Evolutionary conservation across 2,113 vertebrate species (phyloP), one percentile per base, ranked within the genome.

Genomic region (Polyodon spathula): DNA sequence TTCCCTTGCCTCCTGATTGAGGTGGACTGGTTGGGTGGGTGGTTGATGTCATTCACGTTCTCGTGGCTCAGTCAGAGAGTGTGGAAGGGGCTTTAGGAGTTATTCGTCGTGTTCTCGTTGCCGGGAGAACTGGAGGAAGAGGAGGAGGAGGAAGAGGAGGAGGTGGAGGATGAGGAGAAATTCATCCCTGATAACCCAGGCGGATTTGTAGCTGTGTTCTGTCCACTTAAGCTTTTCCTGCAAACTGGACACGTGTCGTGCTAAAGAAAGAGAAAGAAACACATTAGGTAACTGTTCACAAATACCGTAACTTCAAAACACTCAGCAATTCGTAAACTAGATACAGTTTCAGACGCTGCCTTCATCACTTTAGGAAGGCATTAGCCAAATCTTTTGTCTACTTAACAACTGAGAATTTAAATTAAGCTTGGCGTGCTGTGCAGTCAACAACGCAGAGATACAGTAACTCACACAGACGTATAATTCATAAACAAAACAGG

Each of bases 201-300:
- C 42, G 93, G 93, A 70, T 99, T 92, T 46, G 92, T 97, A 78
- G 96, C 94, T 10, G 96, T 98, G 83, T 99, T 98, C 83, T 97
- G 93, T 71, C 96, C 96, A 0, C 90, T 98, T 67, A 99, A 84
- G 72, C 94, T 99, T 80, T 97, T 97, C 73, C 96, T 87, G 84
- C 96, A 98, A 67, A 98, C 96, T 0, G 96, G 96, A 82, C 96
- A 98, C 4, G 95, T 94, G 77, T 98, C 96, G 2, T 98, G 96
- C 95, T 98, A 6, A 27, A 15, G 72, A 63, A 54, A 54, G 44
- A 51, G 48, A 71, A 56, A 70, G 16, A 37, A 55, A 44, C 11
- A 1, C 11, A 54, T 48, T 41, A 10, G 46, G 9, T 2, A 27
- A 59, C 16, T 43, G 14, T 11, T 43, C 8, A 15, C 17, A 72